These are phyloP conservation scores for Acronicta alni DNA, from an alignment of 2,888 invertebrate species.

Conservation along the genomic window DNA sequence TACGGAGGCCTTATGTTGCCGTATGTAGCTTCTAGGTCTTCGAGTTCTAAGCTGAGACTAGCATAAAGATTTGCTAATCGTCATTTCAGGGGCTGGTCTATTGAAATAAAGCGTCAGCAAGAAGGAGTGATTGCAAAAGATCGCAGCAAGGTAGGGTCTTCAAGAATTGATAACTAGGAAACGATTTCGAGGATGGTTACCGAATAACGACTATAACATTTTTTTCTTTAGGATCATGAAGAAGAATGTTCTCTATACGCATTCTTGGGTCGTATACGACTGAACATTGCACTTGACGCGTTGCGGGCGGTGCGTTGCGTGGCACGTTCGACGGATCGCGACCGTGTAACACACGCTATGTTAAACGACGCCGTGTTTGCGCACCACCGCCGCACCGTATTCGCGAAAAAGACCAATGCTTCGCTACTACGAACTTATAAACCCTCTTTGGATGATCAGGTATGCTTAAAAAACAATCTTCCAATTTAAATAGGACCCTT, in stretches of 20 bases:
- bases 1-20: background rate
- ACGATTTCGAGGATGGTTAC: background rate
- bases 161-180: background rate
- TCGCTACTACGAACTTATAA: conserved; percentile 71
- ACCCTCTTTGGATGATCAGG: conserved; percentile 74
- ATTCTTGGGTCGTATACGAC: conserved; percentile 75
- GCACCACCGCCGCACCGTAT: conserved; percentile 66
- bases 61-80: background rate
- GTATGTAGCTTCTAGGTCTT: no score
- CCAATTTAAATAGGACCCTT: background rate
- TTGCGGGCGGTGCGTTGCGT: conserved; percentile 73
- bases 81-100: conserved; percentile 77
- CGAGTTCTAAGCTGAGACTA: background rate
- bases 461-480: no score
- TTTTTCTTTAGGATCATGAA: conserved; percentile 58
- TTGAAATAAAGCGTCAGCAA: conserved; percentile 74
- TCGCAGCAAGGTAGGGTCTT: conserved; percentile 62
- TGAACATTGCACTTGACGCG: conserved; percentile 78
- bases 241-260: conserved; percentile 74
- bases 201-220: background rate
- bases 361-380: conserved; percentile 75
- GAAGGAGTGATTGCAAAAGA: conserved; percentile 67
- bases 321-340: conserved; percentile 72
- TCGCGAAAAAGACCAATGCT: conserved; percentile 42
- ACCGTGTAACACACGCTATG: conserved; percentile 62